Evolutionary conservation across 2,888 invertebrate species (phyloP), one percentile per base, ranked within the genome.

Genomic region (Volucella inflata): DNA sequence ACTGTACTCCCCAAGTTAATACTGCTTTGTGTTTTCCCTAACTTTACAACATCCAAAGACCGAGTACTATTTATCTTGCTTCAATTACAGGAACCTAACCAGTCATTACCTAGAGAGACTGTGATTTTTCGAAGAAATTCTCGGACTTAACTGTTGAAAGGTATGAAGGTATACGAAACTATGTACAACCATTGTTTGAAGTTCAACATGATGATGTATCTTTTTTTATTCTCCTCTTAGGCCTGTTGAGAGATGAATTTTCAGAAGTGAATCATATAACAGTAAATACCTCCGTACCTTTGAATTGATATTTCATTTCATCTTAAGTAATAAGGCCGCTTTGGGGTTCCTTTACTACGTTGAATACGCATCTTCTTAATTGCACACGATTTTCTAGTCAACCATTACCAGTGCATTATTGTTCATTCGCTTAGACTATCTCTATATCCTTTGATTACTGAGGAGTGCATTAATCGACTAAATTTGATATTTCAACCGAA

Each of bases 401-500:
- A 1, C 21, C 21, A 10, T 59, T 60, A 14, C 51, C 14, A 16
- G 44, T 59, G 57, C 65, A 57, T 30, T 59, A 55, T 64, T 76
- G 59, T 68, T 48, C 51, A 36, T 40, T 48, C 44, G 62, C 68
- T 75, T 70, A 76, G 70, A 76, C 70, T 48, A 16, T 17, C 42
- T 30, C 6, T 6, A 30, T 30, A 30, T 38, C 14, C 77, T 70
- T 77, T 77, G 77, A 78, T 71, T 83, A 83, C n/a, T 30, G 82
- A 82, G 71, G 57, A 67, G 82, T 77, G 59, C 36, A 30, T 46
- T 70, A 70, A 78, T 78, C 78, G 57, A 38, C 67, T 78, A 68
- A 83, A 83, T 83, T 83, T 72, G 82, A 78, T 72, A 83, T 83
- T 40, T 67, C 48, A 77, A 60, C 40, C 16, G 48, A 46, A 78